Evolutionary conservation across 2,888 invertebrate genomes (phyloP).

Genomic region (Plebejus melissa): DNA sequence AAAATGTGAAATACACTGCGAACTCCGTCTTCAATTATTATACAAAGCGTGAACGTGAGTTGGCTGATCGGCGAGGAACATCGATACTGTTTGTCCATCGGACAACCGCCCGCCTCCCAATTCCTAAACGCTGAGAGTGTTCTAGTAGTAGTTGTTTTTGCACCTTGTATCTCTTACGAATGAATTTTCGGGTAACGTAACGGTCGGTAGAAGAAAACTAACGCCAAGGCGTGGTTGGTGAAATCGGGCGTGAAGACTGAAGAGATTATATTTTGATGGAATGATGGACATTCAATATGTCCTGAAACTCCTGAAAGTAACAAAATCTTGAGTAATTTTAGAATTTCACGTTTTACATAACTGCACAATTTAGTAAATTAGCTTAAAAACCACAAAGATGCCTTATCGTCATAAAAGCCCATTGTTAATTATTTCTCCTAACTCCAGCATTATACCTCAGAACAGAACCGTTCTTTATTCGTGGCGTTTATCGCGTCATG

Average conservation of each 20-base stretch:
- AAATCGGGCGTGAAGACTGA: not conserved
- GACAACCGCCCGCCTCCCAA: not conserved
- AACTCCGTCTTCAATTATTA: not conserved
- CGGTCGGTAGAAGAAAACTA: not conserved
- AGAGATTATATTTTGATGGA: not conserved
- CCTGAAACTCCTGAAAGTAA: not conserved
- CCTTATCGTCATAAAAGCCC: not conserved
- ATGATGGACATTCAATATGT: not conserved
- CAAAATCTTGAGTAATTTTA: not conserved
- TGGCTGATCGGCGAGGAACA: not conserved
- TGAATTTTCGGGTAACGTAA: too few species aligned
- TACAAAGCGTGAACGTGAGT: not conserved
- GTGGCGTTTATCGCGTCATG: slow-evolving; percentile 29
- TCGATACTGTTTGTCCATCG: not conserved
- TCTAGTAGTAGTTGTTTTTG: not conserved
- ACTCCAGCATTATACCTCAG: not conserved
- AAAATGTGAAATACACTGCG: slow-evolving; percentile 38
- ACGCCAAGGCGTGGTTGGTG: too few species aligned
- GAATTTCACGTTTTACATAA: not conserved
- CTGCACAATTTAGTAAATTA: not conserved
- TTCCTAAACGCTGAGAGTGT: not conserved
- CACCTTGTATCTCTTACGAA: not conserved
- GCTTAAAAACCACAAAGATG: not conserved
- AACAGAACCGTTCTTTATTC: not conserved
- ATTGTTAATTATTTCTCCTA: not conserved